Evolutionary conservation across 2,113 vertebrate genomes (phyloP), one percentile per base, ranked within the genome.

Genomic region (Ageneiosus marmoratus): DNA sequence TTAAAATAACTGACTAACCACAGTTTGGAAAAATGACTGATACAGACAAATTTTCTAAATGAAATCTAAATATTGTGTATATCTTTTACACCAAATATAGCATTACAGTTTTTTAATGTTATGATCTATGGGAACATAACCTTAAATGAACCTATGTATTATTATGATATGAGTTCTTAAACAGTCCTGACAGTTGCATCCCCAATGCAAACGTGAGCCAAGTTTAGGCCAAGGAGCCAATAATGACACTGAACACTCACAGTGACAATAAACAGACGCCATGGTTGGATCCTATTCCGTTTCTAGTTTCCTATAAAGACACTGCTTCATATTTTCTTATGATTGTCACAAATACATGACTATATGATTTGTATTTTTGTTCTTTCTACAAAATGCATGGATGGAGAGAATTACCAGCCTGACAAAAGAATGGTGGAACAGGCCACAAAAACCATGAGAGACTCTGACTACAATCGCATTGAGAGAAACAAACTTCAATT

Each of bases 1-100:
- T 73, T 0, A 73, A 70, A 70, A 73, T 73, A 74, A 32, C n/a
- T 51, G 72, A 74, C 18, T 32, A 74, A 32, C 72, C 72, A 74
- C 72, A 32, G 27, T 20, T 9, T 18, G 72, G 51, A 51, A n/a
- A 74, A 74, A 74, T 51, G 27, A 50, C 16, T 9, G 1, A 48
- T 46, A 15, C 24, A 16, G 11, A 41, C 41, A 22, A 63, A 18
- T 41, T 24, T 69, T 69, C 37, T 20, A 12, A n/a, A 4, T 70
- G 22, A 46, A 46, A 46, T 10, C 67, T 6, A 12, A n/a, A 46
- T 70, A n/a, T 24, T 44, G 4, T 46, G 20, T 13, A 44, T 70
- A 13, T 48, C 13, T 48, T 18, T 5, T 73, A 48, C 15, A 69
- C 15, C 44, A 27, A 9, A 22, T 48, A 9, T 27, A 73, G 48